These are phyloP conservation scores for Chrysolina americana DNA, from an alignment of 2,888 invertebrate species.

Conservation along the genomic window DNA sequence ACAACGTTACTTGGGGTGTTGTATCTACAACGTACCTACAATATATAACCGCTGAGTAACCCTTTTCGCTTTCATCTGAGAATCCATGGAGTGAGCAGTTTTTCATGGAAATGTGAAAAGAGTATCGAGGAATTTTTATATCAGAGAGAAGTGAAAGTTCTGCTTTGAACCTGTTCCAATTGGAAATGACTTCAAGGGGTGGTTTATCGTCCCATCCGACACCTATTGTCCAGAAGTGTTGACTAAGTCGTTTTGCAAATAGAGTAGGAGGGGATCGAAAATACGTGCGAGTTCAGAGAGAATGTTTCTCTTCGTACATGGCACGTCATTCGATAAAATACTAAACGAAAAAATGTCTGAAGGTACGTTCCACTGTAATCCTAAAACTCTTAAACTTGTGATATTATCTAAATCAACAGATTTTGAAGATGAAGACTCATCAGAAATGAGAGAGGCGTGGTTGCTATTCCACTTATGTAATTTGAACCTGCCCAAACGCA, in stretches of 20 bases:
- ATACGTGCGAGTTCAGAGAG: background rate
- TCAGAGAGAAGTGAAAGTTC: no score
- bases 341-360: slow-evolving; percentile 30
- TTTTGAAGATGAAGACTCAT: background rate
- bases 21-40: background rate
- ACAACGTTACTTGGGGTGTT: background rate
- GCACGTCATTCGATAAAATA: no score
- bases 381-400: slow-evolving; percentile 32
- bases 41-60: background rate
- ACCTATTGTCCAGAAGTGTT: no score
- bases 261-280: background rate
- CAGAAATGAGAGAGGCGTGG: background rate
- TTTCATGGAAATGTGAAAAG: no score
- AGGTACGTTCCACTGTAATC: slow-evolving; percentile 33
- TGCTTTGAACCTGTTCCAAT: background rate
- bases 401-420: background rate
- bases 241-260: background rate
- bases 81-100: background rate
- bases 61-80: background rate
- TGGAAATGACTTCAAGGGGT: background rate
- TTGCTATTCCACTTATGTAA: background rate
- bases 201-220: background rate
- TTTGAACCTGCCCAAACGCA: background rate
- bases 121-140: no score
- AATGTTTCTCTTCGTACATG: no score